These are phyloP conservation scores for Rostratula benghalensis DNA, from an alignment of 2,113 vertebrate genomes.

Conservation along the genomic window DNA sequence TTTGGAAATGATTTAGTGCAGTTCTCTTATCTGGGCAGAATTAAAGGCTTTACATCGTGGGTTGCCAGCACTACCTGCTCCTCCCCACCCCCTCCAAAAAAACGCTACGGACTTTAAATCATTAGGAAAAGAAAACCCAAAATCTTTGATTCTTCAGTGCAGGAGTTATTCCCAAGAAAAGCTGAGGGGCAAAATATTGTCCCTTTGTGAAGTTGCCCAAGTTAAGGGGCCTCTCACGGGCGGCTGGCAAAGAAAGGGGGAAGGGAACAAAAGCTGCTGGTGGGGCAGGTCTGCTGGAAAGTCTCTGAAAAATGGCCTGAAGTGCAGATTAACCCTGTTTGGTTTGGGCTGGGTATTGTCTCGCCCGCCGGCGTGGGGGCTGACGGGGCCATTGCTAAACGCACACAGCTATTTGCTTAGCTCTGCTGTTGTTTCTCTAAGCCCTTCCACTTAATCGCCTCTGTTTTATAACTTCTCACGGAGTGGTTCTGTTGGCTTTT, in stretches of 20 bases:
- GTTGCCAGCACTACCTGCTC: not conserved
- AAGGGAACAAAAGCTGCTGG: not conserved
- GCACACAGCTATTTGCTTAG: not conserved
- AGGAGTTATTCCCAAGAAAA: not conserved
- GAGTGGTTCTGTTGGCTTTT: too few species aligned
- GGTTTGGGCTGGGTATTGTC: not conserved
- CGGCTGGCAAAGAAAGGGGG: not conserved
- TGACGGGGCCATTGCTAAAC: not conserved
- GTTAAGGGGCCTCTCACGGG: not conserved
- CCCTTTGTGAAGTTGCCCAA: not conserved
- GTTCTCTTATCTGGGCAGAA: constrained; percentile 32
- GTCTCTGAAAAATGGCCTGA: not conserved
- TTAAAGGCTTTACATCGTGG: not conserved
- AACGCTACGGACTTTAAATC: not conserved
- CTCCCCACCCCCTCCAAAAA: not conserved
- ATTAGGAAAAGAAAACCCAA: not conserved
- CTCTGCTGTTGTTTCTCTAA: not conserved
- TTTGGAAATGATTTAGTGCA: constrained; percentile 39
- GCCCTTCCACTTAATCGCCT: not conserved
- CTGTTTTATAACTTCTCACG: not conserved
- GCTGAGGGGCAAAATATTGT: not conserved
- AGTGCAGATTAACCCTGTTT: not conserved
- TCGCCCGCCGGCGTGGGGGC: not conserved
- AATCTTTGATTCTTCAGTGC: not conserved
- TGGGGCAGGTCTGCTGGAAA: not conserved